Conservation (phyloP, 2,113 vertebrate species). For the Chinchilla lanigera region DNA sequence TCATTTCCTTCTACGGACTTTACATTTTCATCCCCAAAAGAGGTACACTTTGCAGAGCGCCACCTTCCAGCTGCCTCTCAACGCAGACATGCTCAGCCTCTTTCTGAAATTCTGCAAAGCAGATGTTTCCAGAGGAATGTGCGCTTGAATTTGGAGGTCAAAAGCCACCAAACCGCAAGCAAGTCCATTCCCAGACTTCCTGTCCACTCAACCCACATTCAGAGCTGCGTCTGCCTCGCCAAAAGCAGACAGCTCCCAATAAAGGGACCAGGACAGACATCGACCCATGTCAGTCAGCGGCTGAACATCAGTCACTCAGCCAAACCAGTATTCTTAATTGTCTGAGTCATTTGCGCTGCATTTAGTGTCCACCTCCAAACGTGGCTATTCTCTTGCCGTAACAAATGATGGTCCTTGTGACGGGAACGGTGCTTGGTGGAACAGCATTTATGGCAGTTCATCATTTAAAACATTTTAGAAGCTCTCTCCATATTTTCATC, state of each 20-base stretch:
- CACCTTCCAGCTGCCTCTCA: conserved; percentile 23
- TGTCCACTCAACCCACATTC: conserved; percentile 81
- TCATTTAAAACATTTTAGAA: background rate
- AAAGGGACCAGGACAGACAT: conserved; percentile 62
- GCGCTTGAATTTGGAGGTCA: conserved; percentile 81
- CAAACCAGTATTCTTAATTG: conserved; percentile 53
- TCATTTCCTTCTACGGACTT: background rate
- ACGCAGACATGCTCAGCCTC: background rate
- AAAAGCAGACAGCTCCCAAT: conserved; percentile 69
- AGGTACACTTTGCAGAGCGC: accelerated
- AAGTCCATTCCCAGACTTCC: conserved; percentile 82
- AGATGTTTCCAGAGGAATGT: conserved; percentile 79
- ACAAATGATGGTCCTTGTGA: background rate
- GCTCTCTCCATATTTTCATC: background rate
- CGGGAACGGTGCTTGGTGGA: background rate
- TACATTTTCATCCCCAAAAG: background rate
- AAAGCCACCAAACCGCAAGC: conserved; percentile 85
- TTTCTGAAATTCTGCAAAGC: conserved; percentile 77
- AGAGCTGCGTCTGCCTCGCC: conserved; percentile 79
- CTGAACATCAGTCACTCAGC: conserved; percentile 67
- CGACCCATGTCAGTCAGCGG: background rate
- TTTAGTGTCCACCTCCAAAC: conserved; percentile 15
- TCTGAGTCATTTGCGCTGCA: conserved; percentile 56
- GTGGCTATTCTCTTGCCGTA: background rate
- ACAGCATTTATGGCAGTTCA: background rate